Conservation (phyloP, 2,888 invertebrate genomes). For the Callyntrura sp. region DNA sequence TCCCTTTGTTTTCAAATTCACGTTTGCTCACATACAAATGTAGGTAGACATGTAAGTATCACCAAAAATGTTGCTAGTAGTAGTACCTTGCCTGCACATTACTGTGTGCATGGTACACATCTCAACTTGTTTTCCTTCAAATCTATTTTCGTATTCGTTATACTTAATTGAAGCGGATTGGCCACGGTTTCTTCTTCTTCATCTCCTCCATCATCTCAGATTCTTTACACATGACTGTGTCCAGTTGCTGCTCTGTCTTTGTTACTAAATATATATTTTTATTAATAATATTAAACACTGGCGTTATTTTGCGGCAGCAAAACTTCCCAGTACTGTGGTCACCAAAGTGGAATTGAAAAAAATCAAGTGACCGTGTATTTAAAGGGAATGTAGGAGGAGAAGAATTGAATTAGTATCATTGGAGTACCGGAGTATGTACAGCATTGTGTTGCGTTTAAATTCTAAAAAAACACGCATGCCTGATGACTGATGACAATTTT, state of each 20-base stretch:
- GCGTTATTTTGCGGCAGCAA: neutral
- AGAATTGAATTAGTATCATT: neutral
- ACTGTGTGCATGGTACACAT: neutral
- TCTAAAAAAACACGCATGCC: neutral
- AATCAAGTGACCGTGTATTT: neutral
- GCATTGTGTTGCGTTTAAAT: neutral
- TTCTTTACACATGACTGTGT: neutral
- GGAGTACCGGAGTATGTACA: too few species aligned
- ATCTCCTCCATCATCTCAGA: neutral
- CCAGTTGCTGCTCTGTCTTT: neutral
- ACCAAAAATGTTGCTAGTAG: neutral
- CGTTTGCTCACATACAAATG: too few species aligned
- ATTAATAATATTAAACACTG: neutral
- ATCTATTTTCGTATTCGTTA: slow-evolving; percentile 27
- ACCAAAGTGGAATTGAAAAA: neutral
- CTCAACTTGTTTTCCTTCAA: neutral
- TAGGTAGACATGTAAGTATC: too few species aligned
- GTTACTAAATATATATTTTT: neutral
- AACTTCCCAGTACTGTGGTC: neutral
- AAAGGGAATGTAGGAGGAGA: slow-evolving; percentile 13
- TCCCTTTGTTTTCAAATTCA: too few species aligned
- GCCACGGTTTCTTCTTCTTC: slow-evolving; percentile 18
- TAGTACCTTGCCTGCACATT: neutral
- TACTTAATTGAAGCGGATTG: slow-evolving; percentile 40
- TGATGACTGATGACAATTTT: slow-evolving; percentile 34